Evolutionary conservation across 2,797 vertebrate species (phyloP).

Genomic region (Rhincodon typus): DNA sequence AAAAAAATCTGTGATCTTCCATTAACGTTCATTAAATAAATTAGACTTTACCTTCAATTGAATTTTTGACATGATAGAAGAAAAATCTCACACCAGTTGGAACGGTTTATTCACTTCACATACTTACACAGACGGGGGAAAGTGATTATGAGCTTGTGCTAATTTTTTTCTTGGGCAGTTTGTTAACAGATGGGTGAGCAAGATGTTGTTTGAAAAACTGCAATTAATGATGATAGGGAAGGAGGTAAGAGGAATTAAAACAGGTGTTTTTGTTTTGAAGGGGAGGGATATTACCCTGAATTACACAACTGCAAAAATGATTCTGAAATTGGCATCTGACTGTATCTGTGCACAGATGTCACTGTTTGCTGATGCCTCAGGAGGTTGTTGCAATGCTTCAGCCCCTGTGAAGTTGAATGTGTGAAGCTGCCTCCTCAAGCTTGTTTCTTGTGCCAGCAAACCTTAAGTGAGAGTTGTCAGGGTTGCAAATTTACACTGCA

Average conservation of each 20-base stretch:
- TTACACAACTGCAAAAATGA: not conserved
- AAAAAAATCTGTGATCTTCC: not conserved
- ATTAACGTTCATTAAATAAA: not conserved
- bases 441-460: not conserved
- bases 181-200: constrained; percentile 4
- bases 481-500: not conserved
- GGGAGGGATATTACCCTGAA: not conserved
- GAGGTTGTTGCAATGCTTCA: not conserved
- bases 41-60: not conserved
- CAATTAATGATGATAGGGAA: constrained; percentile 10
- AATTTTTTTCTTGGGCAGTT: not conserved
- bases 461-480: not conserved
- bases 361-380: not conserved
- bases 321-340: not conserved
- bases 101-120: not conserved
- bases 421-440: not conserved
- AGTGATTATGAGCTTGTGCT: not conserved
- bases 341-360: not conserved
- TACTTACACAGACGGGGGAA: not conserved
- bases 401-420: constrained; percentile 5
- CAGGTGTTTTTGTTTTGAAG: not conserved
- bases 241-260: not conserved
- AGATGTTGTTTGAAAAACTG: not conserved
- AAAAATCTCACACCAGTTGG: not conserved
- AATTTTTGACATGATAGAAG: not conserved